Conservation (phyloP, 2,113 vertebrate species). For the Odontesthes bonariensis region DNA sequence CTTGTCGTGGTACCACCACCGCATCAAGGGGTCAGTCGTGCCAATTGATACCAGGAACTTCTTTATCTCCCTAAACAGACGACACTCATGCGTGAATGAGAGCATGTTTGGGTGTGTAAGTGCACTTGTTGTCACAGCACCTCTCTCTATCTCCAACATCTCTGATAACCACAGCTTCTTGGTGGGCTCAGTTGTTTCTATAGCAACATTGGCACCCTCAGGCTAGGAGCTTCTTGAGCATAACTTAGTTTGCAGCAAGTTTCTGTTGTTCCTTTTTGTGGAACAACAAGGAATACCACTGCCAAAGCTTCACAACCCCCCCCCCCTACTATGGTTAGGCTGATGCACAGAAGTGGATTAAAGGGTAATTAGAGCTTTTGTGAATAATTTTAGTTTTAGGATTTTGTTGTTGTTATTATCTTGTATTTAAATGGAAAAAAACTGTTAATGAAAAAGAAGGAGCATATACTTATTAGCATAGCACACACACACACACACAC, state of each 20-base stretch:
- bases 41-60: not conserved
- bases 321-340: conserved; percentile 29
- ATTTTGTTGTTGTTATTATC: conserved; percentile 6
- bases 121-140: conserved; percentile 17
- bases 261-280: conserved; percentile 11
- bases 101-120: not conserved
- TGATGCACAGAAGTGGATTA: conserved; percentile 30
- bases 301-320: conserved; percentile 30
- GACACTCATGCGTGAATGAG: not conserved
- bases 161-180: conserved; percentile 57
- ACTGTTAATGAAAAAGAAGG: too few species aligned
- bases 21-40: not conserved
- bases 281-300: conserved; percentile 31
- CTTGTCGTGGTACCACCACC: not conserved
- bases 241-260: conserved; percentile 39
- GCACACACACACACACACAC: too few species aligned
- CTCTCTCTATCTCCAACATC: conserved; percentile 25
- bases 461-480: too few species aligned
- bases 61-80: not conserved
- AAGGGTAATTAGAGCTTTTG: conserved; percentile 34
- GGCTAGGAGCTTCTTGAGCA: conserved; percentile 33
- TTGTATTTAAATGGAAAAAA: too few species aligned
- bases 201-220: conserved; percentile 61
- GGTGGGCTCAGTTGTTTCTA: conserved; percentile 65
- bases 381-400: conserved; percentile 3